These are phyloP conservation scores for Euproctis similis DNA, from an alignment of 2,888 invertebrate species.

Conservation along the genomic window DNA sequence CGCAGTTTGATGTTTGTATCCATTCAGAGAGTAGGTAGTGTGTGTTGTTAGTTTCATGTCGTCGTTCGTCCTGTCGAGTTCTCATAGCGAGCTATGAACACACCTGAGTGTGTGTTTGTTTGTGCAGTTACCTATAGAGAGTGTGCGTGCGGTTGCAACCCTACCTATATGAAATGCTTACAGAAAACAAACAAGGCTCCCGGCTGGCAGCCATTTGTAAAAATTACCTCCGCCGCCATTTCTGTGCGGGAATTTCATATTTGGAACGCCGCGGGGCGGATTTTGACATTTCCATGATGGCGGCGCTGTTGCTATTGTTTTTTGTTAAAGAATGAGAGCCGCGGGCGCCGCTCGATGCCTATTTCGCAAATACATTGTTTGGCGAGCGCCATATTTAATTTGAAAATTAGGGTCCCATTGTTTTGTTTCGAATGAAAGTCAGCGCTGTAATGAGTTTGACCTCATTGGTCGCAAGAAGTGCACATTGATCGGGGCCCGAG, in stretches of 20 bases:
- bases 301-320: slow-evolving; percentile 61
- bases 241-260: slow-evolving; percentile 71
- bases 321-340: slow-evolving; percentile 57
- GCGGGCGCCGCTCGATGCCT: slow-evolving; percentile 42
- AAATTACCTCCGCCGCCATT: slow-evolving; percentile 73
- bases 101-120: no score
- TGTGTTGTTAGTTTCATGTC: no score
- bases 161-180: slow-evolving; percentile 28
- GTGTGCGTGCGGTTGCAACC: slow-evolving; percentile 5
- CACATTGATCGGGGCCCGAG: slow-evolving; percentile 3
- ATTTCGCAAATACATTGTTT: slow-evolving; percentile 53
- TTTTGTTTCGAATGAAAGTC: slow-evolving; percentile 25
- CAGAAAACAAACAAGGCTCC: slow-evolving; percentile 49
- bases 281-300: slow-evolving; percentile 59
- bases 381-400: slow-evolving; percentile 59
- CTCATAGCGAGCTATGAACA: no score
- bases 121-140: not conserved
- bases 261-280: slow-evolving; percentile 65
- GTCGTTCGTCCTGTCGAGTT: no score
- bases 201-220: slow-evolving; percentile 72
- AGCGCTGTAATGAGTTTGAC: slow-evolving; percentile 22
- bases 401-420: slow-evolving; percentile 57
- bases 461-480: slow-evolving; percentile 24
- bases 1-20: no score
- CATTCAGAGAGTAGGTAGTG: no score